Evolutionary conservation across 2,888 invertebrate species (phyloP), one percentile per base, ranked within the genome.

Genomic region (Eupithecia dodoneata): DNA sequence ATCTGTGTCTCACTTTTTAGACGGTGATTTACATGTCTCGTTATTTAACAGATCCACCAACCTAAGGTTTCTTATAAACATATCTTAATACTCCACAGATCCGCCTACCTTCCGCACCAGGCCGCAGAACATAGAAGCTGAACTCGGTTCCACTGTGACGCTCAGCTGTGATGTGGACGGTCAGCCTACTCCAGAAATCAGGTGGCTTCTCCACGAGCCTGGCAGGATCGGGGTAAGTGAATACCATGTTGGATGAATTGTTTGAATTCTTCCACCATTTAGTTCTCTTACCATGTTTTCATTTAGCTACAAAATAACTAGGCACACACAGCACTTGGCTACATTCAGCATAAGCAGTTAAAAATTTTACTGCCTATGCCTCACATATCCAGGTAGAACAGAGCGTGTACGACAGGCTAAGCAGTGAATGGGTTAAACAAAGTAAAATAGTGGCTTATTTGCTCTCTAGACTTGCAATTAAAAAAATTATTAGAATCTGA

Each of bases 101-200:
- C 98, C 98, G 73, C 98, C 98, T 15, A 96, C 97, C 76, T 98
- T 98, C 88, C 96, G 97, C 77, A 96, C 96, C 67, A 96, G 96
- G 78, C 98, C 98, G 0, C 95, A 96, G 82, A 97, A 97, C 81
- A 96, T 97, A 44, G 98, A 98, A 88, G 98, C 98, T 0, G 98
- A 98, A 83, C 90, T 96, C 41, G 98, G 97, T 0, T 96, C 97
- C 15, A 96, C 96, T 18, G 98, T 98, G 1, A 97, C 97, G 10
- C 95, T 99, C 81, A 96, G 96, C 74, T 99, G 99, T 89, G 97
- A 98, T 86, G 98, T 98, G 0, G 98, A 98, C 83, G 98, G 99
- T 13, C 98, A 98, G 89, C 99, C 99, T 0, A 94, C 96, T 10
- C 98, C 99, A 0, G 97, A 98, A 86, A 97, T 99, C 80, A 96